Evolutionary conservation across 2,113 vertebrate genomes (phyloP).

Genomic region (Meles meles): DNA sequence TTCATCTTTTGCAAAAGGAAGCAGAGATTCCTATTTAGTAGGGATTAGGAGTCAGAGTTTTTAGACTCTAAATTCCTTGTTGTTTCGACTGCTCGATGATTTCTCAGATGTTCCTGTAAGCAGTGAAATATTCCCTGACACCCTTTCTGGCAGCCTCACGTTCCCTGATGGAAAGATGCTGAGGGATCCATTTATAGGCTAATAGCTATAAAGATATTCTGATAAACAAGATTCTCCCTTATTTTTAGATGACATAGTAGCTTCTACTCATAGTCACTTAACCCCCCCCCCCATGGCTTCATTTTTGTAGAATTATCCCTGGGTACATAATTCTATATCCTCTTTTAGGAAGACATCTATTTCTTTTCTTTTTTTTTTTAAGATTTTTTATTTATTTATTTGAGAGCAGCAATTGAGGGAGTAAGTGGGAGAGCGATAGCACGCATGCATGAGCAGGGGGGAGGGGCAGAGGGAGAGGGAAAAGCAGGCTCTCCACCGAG

Average conservation of each 20-base stretch:
- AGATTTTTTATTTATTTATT: too few species aligned
- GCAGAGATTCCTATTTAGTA: conserved; percentile 1
- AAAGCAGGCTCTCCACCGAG: too few species aligned
- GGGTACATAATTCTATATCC: neutral
- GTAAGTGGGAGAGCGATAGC: too few species aligned
- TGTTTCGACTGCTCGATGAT: neutral
- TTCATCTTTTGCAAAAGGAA: conserved; percentile 32
- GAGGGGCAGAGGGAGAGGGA: too few species aligned
- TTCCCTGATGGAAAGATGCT: neutral
- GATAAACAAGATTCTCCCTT: conserved; percentile 16
- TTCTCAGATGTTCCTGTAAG: conserved; percentile 12
- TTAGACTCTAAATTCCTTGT: conserved; percentile 10
- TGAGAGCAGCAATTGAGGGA: too few species aligned
- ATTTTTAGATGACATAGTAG: neutral
- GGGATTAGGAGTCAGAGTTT: neutral
- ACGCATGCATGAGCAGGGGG: too few species aligned
- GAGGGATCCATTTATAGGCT: neutral
- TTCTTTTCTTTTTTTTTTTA: neutral
- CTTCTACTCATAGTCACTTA: neutral
- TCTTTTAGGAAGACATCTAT: neutral
- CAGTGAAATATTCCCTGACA: neutral
- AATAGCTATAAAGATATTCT: neutral
- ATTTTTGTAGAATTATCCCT: neutral
- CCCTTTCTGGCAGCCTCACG: neutral
- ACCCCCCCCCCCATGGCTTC: neutral